A percentile compares a stretch with the other conserved stretches of the same genome.
These are phyloP conservation scores for Montipora cactus DNA, from an alignment of 64 coral and sea anemone genomes.

Conservation along the genomic window DNA sequence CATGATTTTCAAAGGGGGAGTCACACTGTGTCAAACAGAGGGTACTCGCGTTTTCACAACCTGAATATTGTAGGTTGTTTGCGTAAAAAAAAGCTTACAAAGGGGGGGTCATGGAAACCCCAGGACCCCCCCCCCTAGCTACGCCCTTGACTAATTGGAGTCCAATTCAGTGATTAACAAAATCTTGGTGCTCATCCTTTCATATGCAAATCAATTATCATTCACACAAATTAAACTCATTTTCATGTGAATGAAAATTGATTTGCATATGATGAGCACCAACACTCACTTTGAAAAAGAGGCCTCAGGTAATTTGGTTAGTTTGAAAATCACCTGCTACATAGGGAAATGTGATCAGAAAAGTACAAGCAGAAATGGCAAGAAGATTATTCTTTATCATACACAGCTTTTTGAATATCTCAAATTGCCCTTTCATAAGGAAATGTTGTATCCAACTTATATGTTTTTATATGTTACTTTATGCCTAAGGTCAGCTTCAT, in stretches of 20 bases:
- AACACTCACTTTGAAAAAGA: neutral
- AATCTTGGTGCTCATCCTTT: no score
- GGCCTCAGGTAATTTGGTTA: neutral
- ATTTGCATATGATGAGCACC: neutral
- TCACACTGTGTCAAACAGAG: no score
- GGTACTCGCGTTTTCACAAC: no score
- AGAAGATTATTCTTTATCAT: slow-evolving; percentile 2
- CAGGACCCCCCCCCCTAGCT: no score
- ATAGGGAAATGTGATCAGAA: neutral
- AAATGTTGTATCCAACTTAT: slow-evolving; percentile 1
- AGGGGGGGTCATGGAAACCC: no score
- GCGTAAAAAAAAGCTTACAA: no score
- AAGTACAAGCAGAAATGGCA: slow-evolving; percentile 6
- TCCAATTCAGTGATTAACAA: no score
- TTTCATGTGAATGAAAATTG: neutral
- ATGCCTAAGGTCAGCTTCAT: neutral
- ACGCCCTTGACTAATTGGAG: no score
- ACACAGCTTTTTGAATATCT: neutral
- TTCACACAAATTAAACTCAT: no score
- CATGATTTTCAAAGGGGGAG: no score
- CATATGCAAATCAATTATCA: no score
- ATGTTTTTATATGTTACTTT: neutral
- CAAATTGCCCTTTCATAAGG: neutral
- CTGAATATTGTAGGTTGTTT: no score
- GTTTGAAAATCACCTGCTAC: neutral